phyloP scores from a whole-genome alignment of 2,888 invertebrate genomes.

The Aleiodes alternator region DNA sequence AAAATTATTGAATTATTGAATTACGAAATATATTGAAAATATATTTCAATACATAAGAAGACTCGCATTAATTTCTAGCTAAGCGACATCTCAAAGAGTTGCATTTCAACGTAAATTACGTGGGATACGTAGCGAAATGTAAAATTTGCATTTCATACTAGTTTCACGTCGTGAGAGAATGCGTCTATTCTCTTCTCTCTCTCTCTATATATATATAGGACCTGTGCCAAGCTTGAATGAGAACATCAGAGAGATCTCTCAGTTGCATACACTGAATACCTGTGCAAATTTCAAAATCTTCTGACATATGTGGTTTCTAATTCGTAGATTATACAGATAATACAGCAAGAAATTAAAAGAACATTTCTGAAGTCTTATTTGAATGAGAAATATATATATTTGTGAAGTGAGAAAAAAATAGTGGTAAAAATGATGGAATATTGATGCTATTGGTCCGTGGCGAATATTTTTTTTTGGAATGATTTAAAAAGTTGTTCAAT shows the following conservation, averaged over 20 bases:
- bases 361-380: no score
- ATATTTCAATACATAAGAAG: neutral
- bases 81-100: slow-evolving; percentile 28
- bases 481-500: no score
- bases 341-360: no score
- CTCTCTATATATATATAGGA: neutral
- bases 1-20: no score
- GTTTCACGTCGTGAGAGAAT: slow-evolving; percentile 9
- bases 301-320: neutral
- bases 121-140: slow-evolving; percentile 43
- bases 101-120: slow-evolving; percentile 49
- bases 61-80: slow-evolving; percentile 8
- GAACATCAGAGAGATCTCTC: slow-evolving; percentile 23
- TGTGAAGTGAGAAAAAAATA: no score
- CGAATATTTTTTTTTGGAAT: no score
- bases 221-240: slow-evolving; percentile 17
- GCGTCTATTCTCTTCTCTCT: neutral
- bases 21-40: no score
- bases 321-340: no score
- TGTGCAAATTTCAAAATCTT: slow-evolving; percentile 3
- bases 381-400: no score
- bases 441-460: no score
- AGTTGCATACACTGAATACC: slow-evolving; percentile 16
- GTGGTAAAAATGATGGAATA: no score
- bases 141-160: slow-evolving; percentile 50